Conservation (phyloP, 2,113 vertebrate species). For the Anolis sagrei region DNA sequence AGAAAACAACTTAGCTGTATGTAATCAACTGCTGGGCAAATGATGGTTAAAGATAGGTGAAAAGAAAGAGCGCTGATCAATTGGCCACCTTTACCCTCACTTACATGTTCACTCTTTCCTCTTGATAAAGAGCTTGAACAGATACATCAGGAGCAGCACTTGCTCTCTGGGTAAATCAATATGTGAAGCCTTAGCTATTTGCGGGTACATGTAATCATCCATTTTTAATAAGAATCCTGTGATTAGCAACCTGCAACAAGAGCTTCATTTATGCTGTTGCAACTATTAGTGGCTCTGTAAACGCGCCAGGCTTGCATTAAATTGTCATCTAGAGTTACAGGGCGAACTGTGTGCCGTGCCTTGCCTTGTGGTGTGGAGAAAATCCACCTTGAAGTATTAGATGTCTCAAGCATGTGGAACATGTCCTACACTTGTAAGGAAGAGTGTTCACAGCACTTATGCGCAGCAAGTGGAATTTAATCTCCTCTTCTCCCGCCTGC, state of each 20-base stretch:
- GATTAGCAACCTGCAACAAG: conserved; percentile 65
- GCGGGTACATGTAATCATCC: conserved; percentile 51
- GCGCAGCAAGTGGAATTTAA: conserved; percentile 63
- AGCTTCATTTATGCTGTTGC: conserved; percentile 51
- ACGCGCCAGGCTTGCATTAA: neutral
- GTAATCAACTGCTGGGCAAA: neutral
- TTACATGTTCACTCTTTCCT: neutral
- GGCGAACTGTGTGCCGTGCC: conserved; percentile 48
- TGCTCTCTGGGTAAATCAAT: conserved; percentile 49
- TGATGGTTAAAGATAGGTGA: neutral
- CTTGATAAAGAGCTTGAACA: conserved; percentile 38
- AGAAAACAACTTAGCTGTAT: neutral
- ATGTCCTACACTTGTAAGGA: conserved; percentile 59
- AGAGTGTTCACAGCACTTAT: conserved; percentile 58
- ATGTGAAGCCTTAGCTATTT: conserved; percentile 42
- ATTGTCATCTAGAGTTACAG: conserved; percentile 39
- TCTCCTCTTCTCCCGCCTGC: conserved; percentile 56
- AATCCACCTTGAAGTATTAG: conserved; percentile 65
- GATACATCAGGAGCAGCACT: conserved; percentile 24
- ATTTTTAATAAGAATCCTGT: conserved; percentile 71
- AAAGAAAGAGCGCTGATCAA: neutral
- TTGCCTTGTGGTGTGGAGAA: conserved; percentile 45
- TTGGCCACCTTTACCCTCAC: neutral
- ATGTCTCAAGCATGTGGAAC: conserved; percentile 57
- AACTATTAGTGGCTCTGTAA: conserved; percentile 47